Base-by-base conservation (phyloP, 1,140 invertebrate species). In the Callitettix versicolor region DNA sequence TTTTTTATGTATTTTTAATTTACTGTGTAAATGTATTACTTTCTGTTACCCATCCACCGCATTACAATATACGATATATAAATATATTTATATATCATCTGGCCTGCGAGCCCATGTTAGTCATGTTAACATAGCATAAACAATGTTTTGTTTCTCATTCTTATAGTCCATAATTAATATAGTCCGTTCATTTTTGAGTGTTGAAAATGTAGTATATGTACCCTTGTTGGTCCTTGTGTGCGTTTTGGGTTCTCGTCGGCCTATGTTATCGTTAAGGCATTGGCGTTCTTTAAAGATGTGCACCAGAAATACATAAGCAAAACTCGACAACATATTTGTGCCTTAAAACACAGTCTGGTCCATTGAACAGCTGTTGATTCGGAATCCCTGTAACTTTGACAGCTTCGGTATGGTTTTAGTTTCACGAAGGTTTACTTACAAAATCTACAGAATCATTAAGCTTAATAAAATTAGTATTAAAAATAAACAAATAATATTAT, bases 1-100 rank as follows among this genome's bases (percentile, higher is more conserved):
- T 65, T 66, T 68, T 61, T 59, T 57, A 33, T 54, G 46, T 58
- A 57, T 58, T 57, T 58, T 58, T 53, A 21, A 55, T 58, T 61
- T 55, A 51, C n/a, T 38, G 30, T 38, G 48, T 51, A 51, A 26
- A 51, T 42, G 26, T 46, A 30, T 57, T 51, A 26, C 41, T 40
- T 57, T 57, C 42, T 36, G 17, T 42, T 55, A 48, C 24, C 54
- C 43, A 55, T 51, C 54, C 44, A 55, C 47, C 24, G 24, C 30
- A 49, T 30, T 40, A 46, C 54, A 55, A 48, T 55, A 49, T 49
- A 49, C 21, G 54, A 55, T 55, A 55, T 55, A 55, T 55, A 55
- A 48, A 55, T 40, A 42, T 15, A 33, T 30, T 49, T 55, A 43
- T 53, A 55, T 21, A 20, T 30, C 18, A n/a, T 6, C 46, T 26